These are phyloP conservation scores for Marmota flaviventris DNA, from an alignment of 2,113 vertebrate species.

Conservation along the genomic window DNA sequence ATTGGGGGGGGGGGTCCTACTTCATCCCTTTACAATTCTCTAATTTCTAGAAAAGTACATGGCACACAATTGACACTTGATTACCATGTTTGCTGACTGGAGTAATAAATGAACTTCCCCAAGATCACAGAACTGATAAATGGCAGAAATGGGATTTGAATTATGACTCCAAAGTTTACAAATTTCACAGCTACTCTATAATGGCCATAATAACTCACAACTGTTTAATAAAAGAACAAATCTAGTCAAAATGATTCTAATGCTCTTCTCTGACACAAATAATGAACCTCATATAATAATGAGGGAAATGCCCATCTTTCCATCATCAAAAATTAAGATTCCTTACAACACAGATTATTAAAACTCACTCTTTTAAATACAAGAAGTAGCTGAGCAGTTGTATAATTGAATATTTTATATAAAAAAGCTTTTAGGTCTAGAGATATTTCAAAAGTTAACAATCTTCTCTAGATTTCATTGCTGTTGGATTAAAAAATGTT, in stretches of 20 bases:
- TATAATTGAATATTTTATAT: conserved; percentile 17
- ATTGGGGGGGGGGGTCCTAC: background rate
- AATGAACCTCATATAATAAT: background rate
- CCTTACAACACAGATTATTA: background rate
- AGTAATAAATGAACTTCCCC: background rate
- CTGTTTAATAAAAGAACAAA: background rate
- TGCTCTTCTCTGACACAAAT: background rate
- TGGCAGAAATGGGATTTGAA: background rate
- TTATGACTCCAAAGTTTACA: background rate
- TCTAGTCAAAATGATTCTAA: background rate
- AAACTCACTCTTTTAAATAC: background rate
- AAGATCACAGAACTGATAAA: background rate
- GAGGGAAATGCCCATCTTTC: background rate
- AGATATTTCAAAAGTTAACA: conserved; percentile 39
- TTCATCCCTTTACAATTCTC: background rate
- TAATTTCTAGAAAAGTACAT: background rate
- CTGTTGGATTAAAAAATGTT: background rate
- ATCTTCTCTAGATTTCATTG: background rate
- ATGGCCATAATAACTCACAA: background rate
- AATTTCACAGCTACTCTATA: background rate
- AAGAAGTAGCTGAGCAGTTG: background rate
- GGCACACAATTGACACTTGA: background rate
- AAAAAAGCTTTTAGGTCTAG: background rate
- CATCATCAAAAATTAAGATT: conserved; percentile 14
- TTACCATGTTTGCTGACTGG: background rate